These are phyloP conservation scores for Eubucco bourcierii DNA, from an alignment of 2,113 vertebrate genomes.

Conservation along the genomic window DNA sequence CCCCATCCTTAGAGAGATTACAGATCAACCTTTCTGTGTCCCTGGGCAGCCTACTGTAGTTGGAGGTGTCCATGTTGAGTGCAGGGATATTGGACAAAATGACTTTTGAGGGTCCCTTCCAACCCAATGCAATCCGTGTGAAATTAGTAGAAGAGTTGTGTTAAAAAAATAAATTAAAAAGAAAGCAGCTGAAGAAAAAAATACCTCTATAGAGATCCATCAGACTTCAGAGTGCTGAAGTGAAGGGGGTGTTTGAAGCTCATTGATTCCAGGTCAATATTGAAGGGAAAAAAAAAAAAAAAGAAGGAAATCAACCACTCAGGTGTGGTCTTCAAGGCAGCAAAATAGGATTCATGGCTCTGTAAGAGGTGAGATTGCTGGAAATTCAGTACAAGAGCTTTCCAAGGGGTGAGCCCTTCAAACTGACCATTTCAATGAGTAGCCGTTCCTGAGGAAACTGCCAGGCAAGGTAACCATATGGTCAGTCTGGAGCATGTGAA, in stretches of 20 bases:
- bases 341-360: not conserved
- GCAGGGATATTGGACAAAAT: too few species aligned
- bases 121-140: too few species aligned
- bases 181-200: not conserved
- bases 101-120: too few species aligned
- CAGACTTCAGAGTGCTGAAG: not conserved
- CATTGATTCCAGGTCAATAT: not conserved
- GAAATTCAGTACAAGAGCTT: not conserved
- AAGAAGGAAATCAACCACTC: not conserved
- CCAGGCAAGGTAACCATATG: slow-evolving; percentile 26
- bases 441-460: slow-evolving; percentile 15
- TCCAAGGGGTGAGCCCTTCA: not conserved
- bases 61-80: too few species aligned
- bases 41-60: too few species aligned
- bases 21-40: too few species aligned
- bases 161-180: not conserved
- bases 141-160: not conserved
- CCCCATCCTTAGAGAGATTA: too few species aligned
- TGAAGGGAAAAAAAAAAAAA: not conserved
- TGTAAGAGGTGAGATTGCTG: not conserved
- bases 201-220: not conserved
- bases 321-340: not conserved
- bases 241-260: not conserved
- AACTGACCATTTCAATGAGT: not conserved
- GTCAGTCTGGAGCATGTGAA: slow-evolving; percentile 12